Percentiles rank a stretch among this genome's conserved stretches.
Evolutionary conservation across 2,113 vertebrate species (phyloP).

Genomic region (Ciconia stormi): DNA sequence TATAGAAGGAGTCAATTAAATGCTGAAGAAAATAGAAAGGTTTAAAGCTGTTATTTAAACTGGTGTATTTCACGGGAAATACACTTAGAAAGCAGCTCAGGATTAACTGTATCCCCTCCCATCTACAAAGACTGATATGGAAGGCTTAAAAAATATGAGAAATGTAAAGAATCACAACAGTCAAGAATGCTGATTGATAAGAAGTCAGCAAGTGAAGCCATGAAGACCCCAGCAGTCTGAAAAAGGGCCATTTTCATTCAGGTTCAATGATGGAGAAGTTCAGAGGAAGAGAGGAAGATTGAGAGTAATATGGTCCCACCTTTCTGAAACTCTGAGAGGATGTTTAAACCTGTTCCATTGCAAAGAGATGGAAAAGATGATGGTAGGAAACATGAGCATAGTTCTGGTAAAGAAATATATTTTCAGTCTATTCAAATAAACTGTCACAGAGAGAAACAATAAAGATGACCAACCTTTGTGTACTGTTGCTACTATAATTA

Average conservation of each 20-base stretch:
- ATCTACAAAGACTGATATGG: background rate
- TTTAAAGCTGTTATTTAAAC: background rate
- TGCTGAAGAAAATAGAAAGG: background rate
- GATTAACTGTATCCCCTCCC: background rate
- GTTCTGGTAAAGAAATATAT: background rate
- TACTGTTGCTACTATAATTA: background rate
- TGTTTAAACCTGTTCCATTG: background rate
- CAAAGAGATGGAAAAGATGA: background rate
- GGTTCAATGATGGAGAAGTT: background rate
- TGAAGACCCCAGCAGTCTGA: background rate
- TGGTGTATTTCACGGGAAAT: background rate
- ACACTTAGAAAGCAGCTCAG: background rate
- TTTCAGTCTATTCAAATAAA: background rate
- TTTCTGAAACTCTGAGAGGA: background rate
- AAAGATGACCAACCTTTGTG: background rate
- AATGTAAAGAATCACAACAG: background rate
- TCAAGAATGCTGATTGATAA: background rate
- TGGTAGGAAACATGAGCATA: background rate
- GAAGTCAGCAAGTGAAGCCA: background rate
- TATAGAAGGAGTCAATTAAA: background rate
- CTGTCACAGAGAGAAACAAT: background rate
- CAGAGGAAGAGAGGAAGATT: background rate
- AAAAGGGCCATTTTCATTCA: background rate
- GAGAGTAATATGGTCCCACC: background rate
- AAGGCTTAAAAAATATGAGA: background rate